Percentiles rank a stretch among this genome's conserved stretches.
Conservation (phyloP, 2,888 invertebrate genomes). For the Pocota personata region DNA sequence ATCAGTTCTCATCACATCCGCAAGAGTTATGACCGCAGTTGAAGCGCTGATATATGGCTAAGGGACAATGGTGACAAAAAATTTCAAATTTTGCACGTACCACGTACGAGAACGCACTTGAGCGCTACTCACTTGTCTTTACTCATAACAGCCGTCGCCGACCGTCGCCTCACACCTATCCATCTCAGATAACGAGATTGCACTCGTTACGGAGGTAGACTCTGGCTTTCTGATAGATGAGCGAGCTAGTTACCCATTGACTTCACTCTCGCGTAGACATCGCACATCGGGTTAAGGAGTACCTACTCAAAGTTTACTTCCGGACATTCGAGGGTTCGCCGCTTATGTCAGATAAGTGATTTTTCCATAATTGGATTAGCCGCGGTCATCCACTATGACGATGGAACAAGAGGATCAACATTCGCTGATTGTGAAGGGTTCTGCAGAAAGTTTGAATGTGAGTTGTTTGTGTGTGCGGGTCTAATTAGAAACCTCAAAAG, state of each 20-base stretch:
- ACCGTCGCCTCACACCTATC: slow-evolving; percentile 39
- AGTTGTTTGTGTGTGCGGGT: slow-evolving; percentile 12
- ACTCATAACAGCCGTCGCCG: slow-evolving; percentile 32
- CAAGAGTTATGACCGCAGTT: slow-evolving; percentile 69
- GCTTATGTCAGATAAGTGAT: slow-evolving; percentile 55
- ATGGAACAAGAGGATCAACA: slow-evolving; percentile 84
- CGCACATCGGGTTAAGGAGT: slow-evolving; percentile 8
- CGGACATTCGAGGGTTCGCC: slow-evolving; percentile 44
- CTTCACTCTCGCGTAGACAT: slow-evolving; percentile 64
- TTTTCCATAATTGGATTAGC: slow-evolving; percentile 63
- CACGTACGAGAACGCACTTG: slow-evolving; percentile 37
- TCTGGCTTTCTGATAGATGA: slow-evolving; percentile 54
- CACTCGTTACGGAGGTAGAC: slow-evolving; percentile 64
- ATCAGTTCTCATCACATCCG: slow-evolving; percentile 56
- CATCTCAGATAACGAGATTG: slow-evolving; percentile 70
- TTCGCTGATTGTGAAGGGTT: slow-evolving; percentile 82
- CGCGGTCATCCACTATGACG: slow-evolving; percentile 81
- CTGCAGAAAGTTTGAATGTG: slow-evolving; percentile 67
- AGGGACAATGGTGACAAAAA: slow-evolving; percentile 5
- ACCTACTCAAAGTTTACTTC: slow-evolving; percentile 18
- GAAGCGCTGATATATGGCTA: slow-evolving; percentile 57
- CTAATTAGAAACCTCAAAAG: neutral
- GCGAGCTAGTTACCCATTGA: slow-evolving; percentile 63
- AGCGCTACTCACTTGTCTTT: slow-evolving; percentile 63
- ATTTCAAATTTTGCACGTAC: slow-evolving; percentile 8